Evolutionary conservation across 2,113 vertebrate species (phyloP), one percentile per base, ranked within the genome.

Genomic region (Etheostoma cragini): DNA sequence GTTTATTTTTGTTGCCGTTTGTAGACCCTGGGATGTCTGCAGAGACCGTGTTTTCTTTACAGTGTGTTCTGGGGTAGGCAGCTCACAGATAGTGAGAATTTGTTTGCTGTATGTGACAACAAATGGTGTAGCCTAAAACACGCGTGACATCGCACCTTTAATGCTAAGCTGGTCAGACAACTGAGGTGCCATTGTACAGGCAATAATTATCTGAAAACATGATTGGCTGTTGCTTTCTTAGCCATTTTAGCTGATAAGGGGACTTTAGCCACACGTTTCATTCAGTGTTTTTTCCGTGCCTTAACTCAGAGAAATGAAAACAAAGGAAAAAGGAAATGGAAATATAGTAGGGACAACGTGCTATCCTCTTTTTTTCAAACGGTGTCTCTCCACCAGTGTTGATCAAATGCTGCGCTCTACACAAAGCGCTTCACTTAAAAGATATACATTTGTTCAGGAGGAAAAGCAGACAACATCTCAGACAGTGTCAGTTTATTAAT

Each of bases 361-460:
- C 13, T 58, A 47, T 47, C 33, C 17, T 12, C 24, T 17, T 35
- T 7, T 54, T 75, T 54, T 33, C 21, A 56, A 22, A 75, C 30
- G 1, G 14, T 4, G 26, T 16, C 6, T 38, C 66, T 67, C 63
- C 26, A 42, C 14, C 50, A 4, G 68, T 12, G 22, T 38, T 63
- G 53, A 65, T 61, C 68, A 70, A 65, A 73, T 57, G 19, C 57
- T 42, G 42, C 12, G 47, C 71, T 64, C 56, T 1, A 6, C 64
- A 17, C 46, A 1, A 33, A 78, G 16, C n/a, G 8, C 78, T 70
- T 69, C 58, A 66, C 58, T 63, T 66, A 57, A 80, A 77, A 71
- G 80, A 74, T 45, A 80, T 72, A 77, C 1, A 80, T 74, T 53
- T 73, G 64, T 63, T 63, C 67, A 61, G 79, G 50, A 82, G 57